Evolutionary conservation across 2,113 vertebrate species (phyloP).

Genomic region (Emydura subglobosa): DNA sequence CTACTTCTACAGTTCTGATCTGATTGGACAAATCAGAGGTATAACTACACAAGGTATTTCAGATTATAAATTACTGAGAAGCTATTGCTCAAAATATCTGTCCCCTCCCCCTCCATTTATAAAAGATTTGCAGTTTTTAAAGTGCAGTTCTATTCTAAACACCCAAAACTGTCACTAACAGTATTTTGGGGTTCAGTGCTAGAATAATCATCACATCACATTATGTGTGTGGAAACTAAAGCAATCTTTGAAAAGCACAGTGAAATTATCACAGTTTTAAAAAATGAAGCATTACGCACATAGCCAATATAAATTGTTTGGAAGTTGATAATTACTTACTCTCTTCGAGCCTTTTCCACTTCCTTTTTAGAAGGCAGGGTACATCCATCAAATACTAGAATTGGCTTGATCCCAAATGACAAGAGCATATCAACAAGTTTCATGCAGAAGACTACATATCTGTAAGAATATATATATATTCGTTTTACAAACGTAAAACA

Average conservation of each 20-base stretch:
- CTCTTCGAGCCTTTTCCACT: constrained; percentile 91
- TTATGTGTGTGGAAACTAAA: not conserved
- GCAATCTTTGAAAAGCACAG: not conserved
- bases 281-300: not conserved
- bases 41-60: not conserved
- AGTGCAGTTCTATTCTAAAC: not conserved
- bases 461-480: constrained; percentile 55
- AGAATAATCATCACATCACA: not conserved
- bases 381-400: constrained; percentile 96
- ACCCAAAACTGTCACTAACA: not conserved
- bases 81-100: not conserved
- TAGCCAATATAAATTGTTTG: not conserved
- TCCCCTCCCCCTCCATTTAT: not conserved
- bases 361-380: constrained; percentile 95
- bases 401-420: constrained; percentile 88
- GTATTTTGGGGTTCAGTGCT: not conserved
- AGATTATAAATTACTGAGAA: not conserved
- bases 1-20: not conserved
- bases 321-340: constrained; percentile 84
- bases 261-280: not conserved
- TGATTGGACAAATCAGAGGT: not conserved
- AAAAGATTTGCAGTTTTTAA: not conserved
- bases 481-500: not conserved
- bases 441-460: constrained; percentile 96
- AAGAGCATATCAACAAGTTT: constrained; percentile 96